Percentiles rank a stretch among this genome's conserved stretches.
Conservation (phyloP, 2,888 invertebrate genomes). For the Pteria penguin region DNA sequence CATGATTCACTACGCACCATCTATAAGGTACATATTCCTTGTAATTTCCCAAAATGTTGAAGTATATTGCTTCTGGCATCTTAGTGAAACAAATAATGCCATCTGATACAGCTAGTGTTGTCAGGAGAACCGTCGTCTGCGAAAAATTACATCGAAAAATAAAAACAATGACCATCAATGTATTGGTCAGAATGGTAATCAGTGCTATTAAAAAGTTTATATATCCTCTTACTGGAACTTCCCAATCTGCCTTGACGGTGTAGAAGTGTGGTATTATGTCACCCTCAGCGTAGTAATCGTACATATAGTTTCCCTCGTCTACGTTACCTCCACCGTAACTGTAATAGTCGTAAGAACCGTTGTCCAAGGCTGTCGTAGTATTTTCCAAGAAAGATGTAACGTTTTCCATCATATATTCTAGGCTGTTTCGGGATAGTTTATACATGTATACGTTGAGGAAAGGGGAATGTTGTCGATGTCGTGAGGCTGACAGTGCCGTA, state of each 20-base stretch:
- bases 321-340: too few relatives aligned
- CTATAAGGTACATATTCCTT: slow-evolving; percentile 12
- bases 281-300: background rate
- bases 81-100: slow-evolving; percentile 41
- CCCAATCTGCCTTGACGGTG: background rate
- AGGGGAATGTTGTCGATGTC: too few relatives aligned
- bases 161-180: slow-evolving; percentile 45
- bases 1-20: slow-evolving; percentile 25
- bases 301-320: background rate
- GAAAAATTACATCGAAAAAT: slow-evolving; percentile 40
- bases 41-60: slow-evolving; percentile 30
- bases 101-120: slow-evolving; percentile 47
- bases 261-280: background rate
- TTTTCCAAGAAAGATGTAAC: too few relatives aligned
- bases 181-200: slow-evolving; percentile 42
- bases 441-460: too few relatives aligned
- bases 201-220: slow-evolving; percentile 18
- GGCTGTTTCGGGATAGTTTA: too few relatives aligned
- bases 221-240: background rate
- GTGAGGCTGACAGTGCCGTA: too few relatives aligned
- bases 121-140: slow-evolving; percentile 48
- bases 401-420: too few relatives aligned
- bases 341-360: too few relatives aligned
- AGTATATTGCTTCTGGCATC: slow-evolving; percentile 41
- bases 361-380: too few relatives aligned